Base-by-base conservation (phyloP, 1,140 invertebrate genomes). In the Macrotrachela quadricornifera region DNA sequence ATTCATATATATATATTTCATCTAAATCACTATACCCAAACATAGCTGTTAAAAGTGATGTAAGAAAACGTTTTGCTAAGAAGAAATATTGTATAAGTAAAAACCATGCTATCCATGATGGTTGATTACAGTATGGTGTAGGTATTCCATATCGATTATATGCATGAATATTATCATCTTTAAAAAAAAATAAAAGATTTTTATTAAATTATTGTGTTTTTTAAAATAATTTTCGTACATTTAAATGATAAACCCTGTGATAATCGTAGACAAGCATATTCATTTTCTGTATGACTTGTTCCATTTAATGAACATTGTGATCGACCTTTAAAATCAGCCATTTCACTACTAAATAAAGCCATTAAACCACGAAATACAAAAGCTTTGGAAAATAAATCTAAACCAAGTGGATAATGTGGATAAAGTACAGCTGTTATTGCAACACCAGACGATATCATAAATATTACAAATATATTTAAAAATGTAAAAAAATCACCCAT, bases 11-110 rank as follows among this genome's bases (percentile, higher is more conserved):
- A 4, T 30, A 8, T 4, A 30, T 30, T 30, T 30, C 21, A 30
- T 4, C 2, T 30, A 30, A 30, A 30, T 30, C 2, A 30, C 8
- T 30, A 4, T 30, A 30, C 21, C 51, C 62, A 59, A 72, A 72
- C 58, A 73, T 64, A 36, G 71, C 71, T 59, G 67, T 71, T 10
- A 73, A 61, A 16, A 73, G 57, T 11, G 71, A 72, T 36, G 70
- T 58, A 10, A 72, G 59, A 47, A 73, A 69, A 30, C 72, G 58
- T 57, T 72, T 71, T 42, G 69, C 58, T 38, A 69, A 64, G 12
- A 73, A 56, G 10, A 71, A 62, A 57, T 71, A 71, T 50, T 71
- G 71, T 41, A 73, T 65, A 6, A 64, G 61, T 16, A 73, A 63
- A 11, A 66, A 41, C 51, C 71, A 72, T 10, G 64, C 62, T 51